Conservation (phyloP, 2,888 invertebrate species). For the Tipula vernalis region DNA sequence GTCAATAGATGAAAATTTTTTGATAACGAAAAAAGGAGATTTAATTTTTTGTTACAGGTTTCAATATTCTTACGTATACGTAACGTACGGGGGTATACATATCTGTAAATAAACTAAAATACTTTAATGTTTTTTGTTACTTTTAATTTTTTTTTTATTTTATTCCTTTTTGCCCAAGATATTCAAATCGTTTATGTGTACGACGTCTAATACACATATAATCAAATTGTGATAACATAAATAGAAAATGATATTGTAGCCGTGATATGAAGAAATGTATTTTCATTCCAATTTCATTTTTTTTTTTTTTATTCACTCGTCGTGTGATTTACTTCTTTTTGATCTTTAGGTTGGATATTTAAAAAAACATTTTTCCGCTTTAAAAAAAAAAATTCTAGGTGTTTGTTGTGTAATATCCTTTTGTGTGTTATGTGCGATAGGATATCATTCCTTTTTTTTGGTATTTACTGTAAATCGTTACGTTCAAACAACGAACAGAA, state of each 20-base stretch:
- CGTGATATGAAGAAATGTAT: not conserved
- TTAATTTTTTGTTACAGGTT: not conserved
- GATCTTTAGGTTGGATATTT: slow-evolving; percentile 4
- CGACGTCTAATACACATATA: not conserved
- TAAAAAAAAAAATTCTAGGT: not conserved
- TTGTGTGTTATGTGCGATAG: not conserved
- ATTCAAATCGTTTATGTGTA: not conserved
- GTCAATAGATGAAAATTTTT: slow-evolving; percentile 9
- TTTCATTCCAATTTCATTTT: not conserved
- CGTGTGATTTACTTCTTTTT: not conserved
- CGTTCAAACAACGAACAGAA: not conserved
- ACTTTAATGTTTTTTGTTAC: not conserved
- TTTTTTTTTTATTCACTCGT: not conserved
- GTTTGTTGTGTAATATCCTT: not conserved
- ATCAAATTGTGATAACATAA: not conserved
- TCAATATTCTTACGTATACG: not conserved
- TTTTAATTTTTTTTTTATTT: not conserved
- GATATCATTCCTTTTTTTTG: not conserved
- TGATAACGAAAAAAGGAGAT: slow-evolving; percentile 5
- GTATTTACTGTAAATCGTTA: not conserved
- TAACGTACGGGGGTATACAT: not conserved
- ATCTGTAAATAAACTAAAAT: not conserved
- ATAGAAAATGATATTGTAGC: not conserved
- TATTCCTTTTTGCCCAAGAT: not conserved
- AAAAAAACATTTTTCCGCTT: not conserved